phyloP scores from a whole-genome alignment of 2,113 vertebrate species.

The Ramphastos sulfuratus region DNA sequence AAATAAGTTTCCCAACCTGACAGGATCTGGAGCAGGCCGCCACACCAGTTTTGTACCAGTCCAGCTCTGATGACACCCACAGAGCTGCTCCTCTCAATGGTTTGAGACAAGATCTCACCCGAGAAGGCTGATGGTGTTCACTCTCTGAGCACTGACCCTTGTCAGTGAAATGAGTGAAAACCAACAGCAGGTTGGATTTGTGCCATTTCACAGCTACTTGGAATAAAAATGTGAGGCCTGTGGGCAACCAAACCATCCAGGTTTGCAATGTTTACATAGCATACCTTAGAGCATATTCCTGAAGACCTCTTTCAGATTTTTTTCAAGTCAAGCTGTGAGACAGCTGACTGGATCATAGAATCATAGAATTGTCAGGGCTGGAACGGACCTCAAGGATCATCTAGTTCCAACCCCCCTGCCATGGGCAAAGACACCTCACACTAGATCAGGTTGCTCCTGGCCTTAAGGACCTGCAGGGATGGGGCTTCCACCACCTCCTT shows the following conservation, averaged over 20 bases:
- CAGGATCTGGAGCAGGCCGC: background rate
- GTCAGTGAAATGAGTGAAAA: background rate
- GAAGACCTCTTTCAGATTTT: background rate
- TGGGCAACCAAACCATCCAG: background rate
- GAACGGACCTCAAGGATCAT: no score
- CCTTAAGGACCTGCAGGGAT: no score
- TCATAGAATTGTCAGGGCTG: no score
- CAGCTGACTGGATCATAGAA: background rate
- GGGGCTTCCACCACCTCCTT: no score
- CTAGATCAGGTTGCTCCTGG: no score
- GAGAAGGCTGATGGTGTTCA: background rate
- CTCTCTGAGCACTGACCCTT: background rate
- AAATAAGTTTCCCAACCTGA: background rate
- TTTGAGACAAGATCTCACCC: background rate
- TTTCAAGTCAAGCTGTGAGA: background rate
- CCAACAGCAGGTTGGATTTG: background rate
- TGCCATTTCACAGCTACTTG: background rate
- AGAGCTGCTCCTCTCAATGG: background rate
- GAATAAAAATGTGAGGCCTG: background rate
- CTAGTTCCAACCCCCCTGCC: no score
- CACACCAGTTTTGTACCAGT: fast-evolving
- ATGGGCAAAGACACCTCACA: no score
- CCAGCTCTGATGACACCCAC: background rate
- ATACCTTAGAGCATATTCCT: background rate
- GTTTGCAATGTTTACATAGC: background rate